These are phyloP conservation scores for Trididemnum nubilum DNA, from an alignment of 23 tunicate species.

Conservation along the genomic window DNA sequence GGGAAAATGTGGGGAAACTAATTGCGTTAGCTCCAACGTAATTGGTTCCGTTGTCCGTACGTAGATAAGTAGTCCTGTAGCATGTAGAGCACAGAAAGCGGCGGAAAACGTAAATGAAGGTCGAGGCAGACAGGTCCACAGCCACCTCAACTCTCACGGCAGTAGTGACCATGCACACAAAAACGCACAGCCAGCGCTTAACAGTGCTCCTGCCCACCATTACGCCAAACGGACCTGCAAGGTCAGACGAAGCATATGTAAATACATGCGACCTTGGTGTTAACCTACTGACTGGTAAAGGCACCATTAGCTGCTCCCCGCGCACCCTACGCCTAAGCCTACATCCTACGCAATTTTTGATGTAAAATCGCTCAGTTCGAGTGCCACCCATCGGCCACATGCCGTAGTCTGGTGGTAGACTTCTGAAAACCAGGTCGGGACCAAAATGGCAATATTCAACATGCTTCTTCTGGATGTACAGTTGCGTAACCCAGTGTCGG, in stretches of 20 bases:
- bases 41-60: slow-evolving; percentile 16
- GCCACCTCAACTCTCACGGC: slow-evolving; percentile 5
- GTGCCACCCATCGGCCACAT: slow-evolving; percentile 27
- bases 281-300: neutral
- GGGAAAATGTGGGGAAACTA: no score
- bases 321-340: slow-evolving; percentile 18
- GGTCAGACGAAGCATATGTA: neutral
- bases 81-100: slow-evolving; percentile 3
- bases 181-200: slow-evolving; percentile 18
- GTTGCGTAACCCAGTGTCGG: slow-evolving; percentile 5
- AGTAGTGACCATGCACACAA: slow-evolving; percentile 8
- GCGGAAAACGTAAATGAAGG: slow-evolving; percentile 11
- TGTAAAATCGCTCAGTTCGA: neutral
- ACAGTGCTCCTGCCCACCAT: slow-evolving; percentile 1
- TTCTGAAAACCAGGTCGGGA: slow-evolving; percentile 10
- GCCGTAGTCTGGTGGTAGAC: neutral
- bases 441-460: slow-evolving; percentile 3
- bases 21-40: neutral
- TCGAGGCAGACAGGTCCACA: neutral
- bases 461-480: neutral
- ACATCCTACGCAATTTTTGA: slow-evolving; percentile 11
- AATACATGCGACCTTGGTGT: neutral
- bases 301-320: slow-evolving; percentile 22
- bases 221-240: neutral
- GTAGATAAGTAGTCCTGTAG: neutral